Percentiles rank a stretch among this genome's conserved stretches.
phyloP scores from a whole-genome alignment of 2,113 vertebrate species.

The Boleophthalmus pectinirostris region DNA sequence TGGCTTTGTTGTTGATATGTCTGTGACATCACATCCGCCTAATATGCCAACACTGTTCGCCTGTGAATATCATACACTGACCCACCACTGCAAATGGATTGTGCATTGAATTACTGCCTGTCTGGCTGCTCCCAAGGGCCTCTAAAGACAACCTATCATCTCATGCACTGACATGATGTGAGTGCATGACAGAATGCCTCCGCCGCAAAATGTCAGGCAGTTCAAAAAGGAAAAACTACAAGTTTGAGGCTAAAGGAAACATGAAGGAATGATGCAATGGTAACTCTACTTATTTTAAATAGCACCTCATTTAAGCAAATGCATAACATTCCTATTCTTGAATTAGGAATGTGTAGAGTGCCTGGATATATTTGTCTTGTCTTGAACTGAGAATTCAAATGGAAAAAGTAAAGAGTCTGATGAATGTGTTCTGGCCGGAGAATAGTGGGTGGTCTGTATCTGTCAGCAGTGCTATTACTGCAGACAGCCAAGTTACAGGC shows the following conservation, averaged over 20 bases:
- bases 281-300: conserved; percentile 35
- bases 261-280: conserved; percentile 36
- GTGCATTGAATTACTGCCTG: conserved; percentile 58
- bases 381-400: conserved; percentile 41
- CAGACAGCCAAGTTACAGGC: conserved; percentile 70
- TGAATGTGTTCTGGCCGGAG: conserved; percentile 64
- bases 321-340: conserved; percentile 57
- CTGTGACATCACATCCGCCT: conserved; percentile 59
- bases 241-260: neutral
- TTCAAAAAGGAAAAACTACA: neutral
- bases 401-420: conserved; percentile 52
- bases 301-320: conserved; percentile 56
- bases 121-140: conserved; percentile 36
- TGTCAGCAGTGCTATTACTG: conserved; percentile 66
- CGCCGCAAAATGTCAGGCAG: conserved; percentile 5
- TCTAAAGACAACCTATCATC: conserved; percentile 27
- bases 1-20: conserved; percentile 54
- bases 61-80: conserved; percentile 37
- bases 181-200: neutral
- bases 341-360: conserved; percentile 33
- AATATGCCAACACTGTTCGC: conserved; percentile 9
- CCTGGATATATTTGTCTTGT: conserved; percentile 53
- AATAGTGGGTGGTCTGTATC: conserved; percentile 71
- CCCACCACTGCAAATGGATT: conserved; percentile 51
- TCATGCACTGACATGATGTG: conserved; percentile 20